These are phyloP conservation scores for Telenomus remus DNA, from an alignment of 1,140 invertebrate genomes.

Conservation along the genomic window DNA sequence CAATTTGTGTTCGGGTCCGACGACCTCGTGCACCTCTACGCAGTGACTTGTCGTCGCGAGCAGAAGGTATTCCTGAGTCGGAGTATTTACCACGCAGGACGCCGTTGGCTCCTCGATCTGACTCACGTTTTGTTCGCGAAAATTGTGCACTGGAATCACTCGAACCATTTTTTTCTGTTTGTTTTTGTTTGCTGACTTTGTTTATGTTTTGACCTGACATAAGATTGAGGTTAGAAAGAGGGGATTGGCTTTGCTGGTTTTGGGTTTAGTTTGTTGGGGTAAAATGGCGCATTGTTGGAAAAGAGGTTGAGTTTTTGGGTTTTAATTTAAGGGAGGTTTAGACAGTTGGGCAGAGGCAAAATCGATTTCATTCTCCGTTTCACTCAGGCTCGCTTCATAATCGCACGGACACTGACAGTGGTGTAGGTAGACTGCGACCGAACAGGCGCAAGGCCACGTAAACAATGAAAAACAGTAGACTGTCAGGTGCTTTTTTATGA, in stretches of 20 bases:
- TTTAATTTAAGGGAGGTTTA: background rate
- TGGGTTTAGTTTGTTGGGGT: background rate
- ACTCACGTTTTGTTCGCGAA: conserved; percentile 80
- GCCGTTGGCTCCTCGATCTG: conserved; percentile 81
- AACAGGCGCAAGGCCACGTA: background rate
- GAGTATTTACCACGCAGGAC: conserved; percentile 74
- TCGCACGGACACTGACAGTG: conserved; percentile 1
- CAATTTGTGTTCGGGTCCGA: conserved; percentile 70
- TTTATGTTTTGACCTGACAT: background rate
- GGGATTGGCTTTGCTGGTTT: background rate
- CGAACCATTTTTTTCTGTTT: conserved; percentile 77
- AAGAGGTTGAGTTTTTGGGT: too few species aligned
- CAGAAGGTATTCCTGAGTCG: conserved; percentile 73
- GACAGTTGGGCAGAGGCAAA: background rate
- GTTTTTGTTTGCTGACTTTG: background rate
- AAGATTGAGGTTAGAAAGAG: background rate
- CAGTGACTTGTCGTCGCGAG: conserved; percentile 78
- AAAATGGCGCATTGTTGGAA: too few species aligned
- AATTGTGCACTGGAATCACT: conserved; percentile 83
- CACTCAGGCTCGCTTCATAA: conserved; percentile 5
- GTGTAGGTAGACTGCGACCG: background rate
- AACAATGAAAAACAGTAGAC: background rate
- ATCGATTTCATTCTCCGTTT: conserved; percentile 8
- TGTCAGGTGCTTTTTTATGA: background rate
- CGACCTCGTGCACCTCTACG: conserved; percentile 79